Evolutionary conservation across 2,797 vertebrate genomes (phyloP).

Genomic region (Lithobates pipiens): DNA sequence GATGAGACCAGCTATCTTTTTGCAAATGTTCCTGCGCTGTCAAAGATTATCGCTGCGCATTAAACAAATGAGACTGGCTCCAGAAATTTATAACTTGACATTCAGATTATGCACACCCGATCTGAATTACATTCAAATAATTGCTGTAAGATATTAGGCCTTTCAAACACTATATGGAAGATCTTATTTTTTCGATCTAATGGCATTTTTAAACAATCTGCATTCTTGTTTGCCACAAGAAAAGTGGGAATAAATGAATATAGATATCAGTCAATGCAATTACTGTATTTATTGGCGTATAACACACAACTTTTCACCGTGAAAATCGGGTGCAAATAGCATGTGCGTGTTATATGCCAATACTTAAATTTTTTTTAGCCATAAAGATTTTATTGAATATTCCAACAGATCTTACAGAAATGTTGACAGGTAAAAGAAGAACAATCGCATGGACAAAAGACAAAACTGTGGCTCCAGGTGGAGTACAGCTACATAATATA

Average conservation of each 20-base stretch:
- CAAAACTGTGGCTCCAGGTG: no score
- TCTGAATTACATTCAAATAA: conserved; percentile 65
- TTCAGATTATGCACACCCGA: conserved; percentile 64
- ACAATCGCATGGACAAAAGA: no score
- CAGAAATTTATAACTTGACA: conserved; percentile 62
- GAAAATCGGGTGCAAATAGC: no score
- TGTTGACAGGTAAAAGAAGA: no score
- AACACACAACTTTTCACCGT: no score
- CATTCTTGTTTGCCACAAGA: background rate
- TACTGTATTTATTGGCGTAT: no score
- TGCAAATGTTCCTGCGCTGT: conserved; percentile 50
- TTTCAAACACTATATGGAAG: conserved; percentile 59
- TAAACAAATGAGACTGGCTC: conserved; percentile 66
- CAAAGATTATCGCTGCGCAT: conserved; percentile 63
- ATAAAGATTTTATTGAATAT: no score
- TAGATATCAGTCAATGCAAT: background rate
- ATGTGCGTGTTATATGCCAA: no score
- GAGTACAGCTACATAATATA: no score
- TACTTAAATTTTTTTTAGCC: no score
- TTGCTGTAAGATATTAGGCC: conserved; percentile 62
- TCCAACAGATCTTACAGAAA: no score
- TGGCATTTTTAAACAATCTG: conserved; percentile 43
- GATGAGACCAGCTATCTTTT: conserved; percentile 63
- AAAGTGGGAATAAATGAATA: background rate
- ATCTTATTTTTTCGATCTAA: conserved; percentile 58